Evolutionary conservation across 2,888 invertebrate species (phyloP), one percentile per base, ranked within the genome.

Genomic region (Aphelenchoides bicaudatus): DNA sequence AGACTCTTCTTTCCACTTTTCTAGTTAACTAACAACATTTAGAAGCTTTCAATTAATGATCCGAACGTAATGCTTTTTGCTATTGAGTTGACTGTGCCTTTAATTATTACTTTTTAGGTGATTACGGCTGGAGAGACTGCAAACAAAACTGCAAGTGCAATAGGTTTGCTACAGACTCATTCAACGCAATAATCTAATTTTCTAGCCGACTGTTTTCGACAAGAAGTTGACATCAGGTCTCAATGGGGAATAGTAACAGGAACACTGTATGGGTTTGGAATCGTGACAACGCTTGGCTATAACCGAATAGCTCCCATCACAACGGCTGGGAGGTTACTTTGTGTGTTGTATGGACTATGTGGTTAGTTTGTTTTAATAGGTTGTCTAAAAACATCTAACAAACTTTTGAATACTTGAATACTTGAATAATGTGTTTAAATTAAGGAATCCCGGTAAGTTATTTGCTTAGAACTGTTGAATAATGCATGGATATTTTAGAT

Each of bases 221-320:
- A 43, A 31, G 69, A 62, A 46, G 61, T 58, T 19, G 63, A 63
- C 39, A 37, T 39, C 1, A 46, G 63, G 28, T 66, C 65, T 46
- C 50, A 75, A 54, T 77, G 76, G 76, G 67, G 69, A 13, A 69
- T 67, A 49, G 71, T 77, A 23, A 77, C 77, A 1, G 77, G 72
- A 1, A 78, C 76, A 8, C 61, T 77, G 31, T 77, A 72, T 57
- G 75, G 77, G n/a, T 77, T 77, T 52, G 77, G 77, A 8, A 73
- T 77, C 25, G 73, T 78, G 29, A 77, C 77, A 27, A 77, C 77
- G 25, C 56, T 77, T 21, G 75, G 75, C 27, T 76, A 76, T 61
- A 76, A 76, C 57, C 63, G 76, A 53, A 78, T 76, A 23, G 73
- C 72, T n/a, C 76, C 76, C 6, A 72, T 75, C 58, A 78, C 76